A percentile compares a stretch with the other conserved stretches of the same genome.
Conservation (phyloP, 2,888 invertebrate species). For the Temnothorax rugatulus region DNA sequence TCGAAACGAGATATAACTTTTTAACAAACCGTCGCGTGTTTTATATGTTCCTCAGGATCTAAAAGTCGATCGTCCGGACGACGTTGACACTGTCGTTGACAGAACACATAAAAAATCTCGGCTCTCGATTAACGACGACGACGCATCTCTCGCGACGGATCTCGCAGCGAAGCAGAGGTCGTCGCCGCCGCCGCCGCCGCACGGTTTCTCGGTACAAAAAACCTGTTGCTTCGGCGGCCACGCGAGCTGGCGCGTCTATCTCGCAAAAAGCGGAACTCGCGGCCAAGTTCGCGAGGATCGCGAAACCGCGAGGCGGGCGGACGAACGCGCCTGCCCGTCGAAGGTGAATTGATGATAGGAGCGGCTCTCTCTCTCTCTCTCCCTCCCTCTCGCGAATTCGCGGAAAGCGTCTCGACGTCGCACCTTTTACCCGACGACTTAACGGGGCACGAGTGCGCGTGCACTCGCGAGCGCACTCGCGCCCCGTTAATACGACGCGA, state of each 20-base stretch:
- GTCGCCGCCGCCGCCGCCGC: conserved; percentile 46
- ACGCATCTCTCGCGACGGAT: not conserved
- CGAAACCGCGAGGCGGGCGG: not conserved
- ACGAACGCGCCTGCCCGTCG: not conserved
- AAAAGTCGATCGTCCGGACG: not conserved
- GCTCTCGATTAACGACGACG: not conserved
- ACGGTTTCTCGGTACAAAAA: conserved; percentile 71
- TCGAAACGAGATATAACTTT: not conserved
- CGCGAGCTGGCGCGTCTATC: conserved; percentile 54
- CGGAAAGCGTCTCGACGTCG: conserved; percentile 29
- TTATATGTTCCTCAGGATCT: too few species aligned
- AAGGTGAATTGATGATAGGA: conserved; percentile 42
- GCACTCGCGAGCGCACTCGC: not conserved
- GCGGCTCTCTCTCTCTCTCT: not conserved
- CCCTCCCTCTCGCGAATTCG: conserved; percentile 11
- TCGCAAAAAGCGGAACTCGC: conserved; percentile 48
- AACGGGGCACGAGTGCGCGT: not conserved
- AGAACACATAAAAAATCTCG: not conserved
- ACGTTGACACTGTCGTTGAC: too few species aligned
- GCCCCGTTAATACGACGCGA: not conserved
- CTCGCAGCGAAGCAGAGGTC: conserved; percentile 48
- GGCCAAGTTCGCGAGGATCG: conserved; percentile 51
- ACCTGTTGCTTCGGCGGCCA: conserved; percentile 78
- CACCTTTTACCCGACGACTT: not conserved
- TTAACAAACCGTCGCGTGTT: not conserved